Base-by-base conservation (phyloP, 2,797 vertebrate genomes). In the Poecile montanus region DNA sequence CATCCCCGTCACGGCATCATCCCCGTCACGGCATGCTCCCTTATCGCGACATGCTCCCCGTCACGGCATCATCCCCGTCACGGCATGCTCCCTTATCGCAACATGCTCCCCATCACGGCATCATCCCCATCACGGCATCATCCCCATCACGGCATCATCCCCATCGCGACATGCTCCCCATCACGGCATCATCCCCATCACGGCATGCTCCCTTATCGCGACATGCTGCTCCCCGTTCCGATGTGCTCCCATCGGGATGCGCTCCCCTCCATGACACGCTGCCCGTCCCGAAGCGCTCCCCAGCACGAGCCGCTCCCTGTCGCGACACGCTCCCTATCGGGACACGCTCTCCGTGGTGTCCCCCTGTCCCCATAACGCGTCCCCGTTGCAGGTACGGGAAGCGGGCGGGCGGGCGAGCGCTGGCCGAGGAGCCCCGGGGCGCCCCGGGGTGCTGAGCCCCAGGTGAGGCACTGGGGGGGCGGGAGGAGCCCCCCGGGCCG, bases 311-410 rank as follows among this genome's bases (percentile, higher is more conserved):
- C 18, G 2, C 20, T 70, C 27, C n/a, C 36, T 7, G 9, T 30
- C 27, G 3, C 1, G 40, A n/a, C 21, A 3, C 14, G 30, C 42
- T 63, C 20, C 14, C 25, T 14, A 15, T 34, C 45, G 10, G 5
- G 45, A 47, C 45, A 23, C 21, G 21, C 47, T 42, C 14, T n/a
- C 40, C 15, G 10, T 38, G 38, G 38, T 38, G 38, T 38, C 38
- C 38, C 38, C 38, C 32, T 29, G n/a, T 10, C 44, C 53, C 57
- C 17, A 2, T 54, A 10, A 32, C 6, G 7, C 2, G 58, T 8
- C 40, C 48, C 78, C 40, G 4, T 36, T 34, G n/a, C 89, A 93
- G 93, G 83, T 94, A 94, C 7, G 93, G 93, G 32, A 91, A 81
- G 75, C 71, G 88, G 15, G 78, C 91, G 2, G 66, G 70, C 0